phyloP scores from a whole-genome alignment of 2,113 vertebrate species.

The Pogona vitticeps region DNA sequence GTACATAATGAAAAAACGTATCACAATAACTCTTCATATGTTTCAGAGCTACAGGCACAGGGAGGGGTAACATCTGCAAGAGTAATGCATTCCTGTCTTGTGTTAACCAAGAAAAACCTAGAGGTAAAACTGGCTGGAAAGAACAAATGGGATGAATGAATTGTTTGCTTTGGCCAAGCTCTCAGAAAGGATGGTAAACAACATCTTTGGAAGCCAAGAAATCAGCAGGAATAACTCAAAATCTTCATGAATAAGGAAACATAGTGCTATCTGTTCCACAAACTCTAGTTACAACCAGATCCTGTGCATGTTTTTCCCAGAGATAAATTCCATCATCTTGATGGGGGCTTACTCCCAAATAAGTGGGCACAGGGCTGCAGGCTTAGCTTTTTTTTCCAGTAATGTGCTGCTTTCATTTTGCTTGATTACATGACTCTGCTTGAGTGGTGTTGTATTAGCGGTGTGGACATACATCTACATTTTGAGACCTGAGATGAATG shows the following conservation, averaged over 20 bases:
- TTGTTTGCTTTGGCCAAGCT: constrained; percentile 15
- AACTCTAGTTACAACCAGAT: background rate
- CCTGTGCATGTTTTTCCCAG: background rate
- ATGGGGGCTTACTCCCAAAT: background rate
- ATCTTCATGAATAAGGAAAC: constrained; percentile 30
- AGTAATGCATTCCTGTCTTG: constrained; percentile 28
- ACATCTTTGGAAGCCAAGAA: constrained; percentile 15
- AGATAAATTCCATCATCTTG: background rate
- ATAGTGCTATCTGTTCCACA: constrained; percentile 33
- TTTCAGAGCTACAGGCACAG: background rate
- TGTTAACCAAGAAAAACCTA: constrained; percentile 8
- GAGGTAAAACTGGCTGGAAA: constrained; percentile 26
- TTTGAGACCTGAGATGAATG: background rate
- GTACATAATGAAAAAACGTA: background rate
- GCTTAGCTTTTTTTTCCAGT: background rate
- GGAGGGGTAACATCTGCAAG: constrained; percentile 39
- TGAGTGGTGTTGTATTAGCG: background rate
- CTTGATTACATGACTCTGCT: constrained; percentile 34
- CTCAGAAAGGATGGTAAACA: constrained; percentile 36
- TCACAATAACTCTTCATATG: background rate
- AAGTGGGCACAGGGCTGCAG: too few relatives aligned
- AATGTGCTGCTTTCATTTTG: background rate
- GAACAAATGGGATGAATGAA: background rate
- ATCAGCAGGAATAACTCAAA: constrained; percentile 24
- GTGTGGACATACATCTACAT: background rate